phyloP scores from a whole-genome alignment of 2,888 invertebrate species.

The Terebella lapidaria region DNA sequence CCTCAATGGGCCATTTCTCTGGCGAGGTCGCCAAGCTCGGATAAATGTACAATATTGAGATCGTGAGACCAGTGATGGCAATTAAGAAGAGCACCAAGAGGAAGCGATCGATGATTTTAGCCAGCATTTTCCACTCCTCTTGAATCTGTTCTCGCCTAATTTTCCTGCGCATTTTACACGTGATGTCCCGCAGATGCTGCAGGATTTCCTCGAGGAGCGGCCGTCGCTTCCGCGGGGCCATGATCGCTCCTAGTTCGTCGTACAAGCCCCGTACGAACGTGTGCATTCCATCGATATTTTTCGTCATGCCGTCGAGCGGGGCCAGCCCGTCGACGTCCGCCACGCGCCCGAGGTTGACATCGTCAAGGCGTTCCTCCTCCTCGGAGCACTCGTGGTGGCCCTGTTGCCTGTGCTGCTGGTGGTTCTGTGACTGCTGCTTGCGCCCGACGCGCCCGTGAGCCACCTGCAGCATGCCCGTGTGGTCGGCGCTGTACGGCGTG shows the following conservation, averaged over 20 bases:
- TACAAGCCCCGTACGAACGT: background rate
- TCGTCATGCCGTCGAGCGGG: background rate
- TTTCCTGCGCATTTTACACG: slow-evolving; percentile 20
- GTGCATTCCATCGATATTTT: slow-evolving; percentile 8
- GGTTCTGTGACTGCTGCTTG: background rate
- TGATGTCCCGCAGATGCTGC: slow-evolving; percentile 23
- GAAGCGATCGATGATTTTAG: slow-evolving; percentile 24
- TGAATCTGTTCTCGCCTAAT: slow-evolving; percentile 19
- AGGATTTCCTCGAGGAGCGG: slow-evolving; percentile 21
- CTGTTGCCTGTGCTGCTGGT: background rate
- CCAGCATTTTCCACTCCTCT: slow-evolving; percentile 26
- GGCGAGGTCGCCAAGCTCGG: slow-evolving; percentile 7
- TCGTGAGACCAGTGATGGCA: slow-evolving; percentile 18
- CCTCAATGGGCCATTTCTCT: background rate
- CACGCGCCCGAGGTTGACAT: background rate
- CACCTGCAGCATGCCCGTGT: slow-evolving; percentile 8
- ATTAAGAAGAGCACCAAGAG: slow-evolving; percentile 22
- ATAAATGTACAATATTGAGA: slow-evolving; percentile 23
- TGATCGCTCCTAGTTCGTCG: slow-evolving; percentile 6
- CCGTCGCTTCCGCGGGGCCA: background rate
- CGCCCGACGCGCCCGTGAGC: slow-evolving; percentile 2
- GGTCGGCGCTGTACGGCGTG: slow-evolving; percentile 14
- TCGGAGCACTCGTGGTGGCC: slow-evolving; percentile 4
- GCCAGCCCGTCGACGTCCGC: background rate
- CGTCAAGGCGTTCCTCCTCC: slow-evolving; percentile 4